These are phyloP conservation scores for Lasioglossum calceatum DNA, from an alignment of 2,888 invertebrate genomes.

Conservation along the genomic window DNA sequence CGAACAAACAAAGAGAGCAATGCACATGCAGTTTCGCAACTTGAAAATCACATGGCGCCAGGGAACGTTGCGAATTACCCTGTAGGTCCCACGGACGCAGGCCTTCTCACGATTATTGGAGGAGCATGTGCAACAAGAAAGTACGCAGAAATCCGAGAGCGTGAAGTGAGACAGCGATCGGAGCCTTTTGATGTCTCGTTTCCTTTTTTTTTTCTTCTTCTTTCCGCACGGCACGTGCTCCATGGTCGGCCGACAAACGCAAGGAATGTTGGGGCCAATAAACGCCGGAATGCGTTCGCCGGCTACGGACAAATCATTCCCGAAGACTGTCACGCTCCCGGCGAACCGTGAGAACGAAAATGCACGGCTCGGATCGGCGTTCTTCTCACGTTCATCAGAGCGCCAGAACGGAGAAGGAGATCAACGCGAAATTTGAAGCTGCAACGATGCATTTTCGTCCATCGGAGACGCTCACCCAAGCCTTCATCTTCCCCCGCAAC, in stretches of 20 bases:
- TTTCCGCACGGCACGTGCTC: slow-evolving; percentile 50
- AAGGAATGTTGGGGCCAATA: slow-evolving; percentile 53
- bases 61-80: neutral
- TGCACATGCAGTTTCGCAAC: neutral
- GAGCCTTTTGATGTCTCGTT: slow-evolving; percentile 39
- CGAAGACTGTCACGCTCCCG: slow-evolving; percentile 56
- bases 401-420: slow-evolving; percentile 65
- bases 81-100: neutral
- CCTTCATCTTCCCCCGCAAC: neutral
- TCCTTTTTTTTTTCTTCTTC: neutral
- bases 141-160: slow-evolving; percentile 56
- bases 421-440: slow-evolving; percentile 56
- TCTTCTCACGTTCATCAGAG: slow-evolving; percentile 74
- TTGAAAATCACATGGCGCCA: neutral
- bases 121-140: slow-evolving; percentile 54
- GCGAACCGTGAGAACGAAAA: slow-evolving; percentile 63
- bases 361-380: slow-evolving; percentile 46
- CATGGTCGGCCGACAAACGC: slow-evolving; percentile 51
- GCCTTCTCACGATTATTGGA: slow-evolving; percentile 62
- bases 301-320: slow-evolving; percentile 51
- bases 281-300: slow-evolving; percentile 38
- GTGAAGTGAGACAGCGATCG: slow-evolving; percentile 21
- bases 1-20: neutral
- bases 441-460: slow-evolving; percentile 2
- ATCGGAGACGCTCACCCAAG: neutral